Base-by-base conservation (phyloP, 2,888 invertebrate species). In the Yponomeuta plumbellus region DNA sequence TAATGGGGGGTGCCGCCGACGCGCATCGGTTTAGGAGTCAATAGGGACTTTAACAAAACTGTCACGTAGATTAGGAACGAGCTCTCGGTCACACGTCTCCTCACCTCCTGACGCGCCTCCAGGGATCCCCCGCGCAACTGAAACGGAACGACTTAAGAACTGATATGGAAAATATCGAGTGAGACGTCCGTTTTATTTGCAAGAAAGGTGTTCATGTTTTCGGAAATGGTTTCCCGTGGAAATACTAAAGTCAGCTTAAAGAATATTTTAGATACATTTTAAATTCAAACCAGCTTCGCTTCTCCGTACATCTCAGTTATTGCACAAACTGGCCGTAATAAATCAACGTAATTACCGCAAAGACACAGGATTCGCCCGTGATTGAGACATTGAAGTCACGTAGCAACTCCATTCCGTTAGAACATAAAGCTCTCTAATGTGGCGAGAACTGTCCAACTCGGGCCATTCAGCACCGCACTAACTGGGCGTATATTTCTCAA, bases 391-490 rank as follows among this genome's bases (percentile, higher is more conserved):
- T 79, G 78, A 75, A 83, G 81, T 80, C 86, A 85, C 86, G 85
- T 85, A 66, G 40, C n/a, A 23, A 81, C 74, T 77, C 80, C 79
- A 83, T 84, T 84, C 76, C 75, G 78, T 68, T 74, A 75, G 77
- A 79, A 82, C 81, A 84, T 83, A 86, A 86, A 86, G 83, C 82
- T 81, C 78, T 75, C 75, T 84, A 85, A 86, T 82, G 85, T 79
- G 79, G 75, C 77, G 76, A 77, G 76, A 85, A 85, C 81, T 85
- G 83, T 84, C 83, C 80, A 86, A 87, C 83, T 86, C 80, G 70
- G 72, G 74, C 83, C 82, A 80, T 86, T 84, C 58, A 59, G 44
- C 67, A 21, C 66, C 76, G 74, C 77, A 73, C 75, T 74, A 75
- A 61, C 61, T 52, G 62, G 56, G 56, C 67, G 39, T 66, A 63